Base-by-base conservation (phyloP, 2,113 vertebrate genomes). In the Hepsetus odoe region DNA sequence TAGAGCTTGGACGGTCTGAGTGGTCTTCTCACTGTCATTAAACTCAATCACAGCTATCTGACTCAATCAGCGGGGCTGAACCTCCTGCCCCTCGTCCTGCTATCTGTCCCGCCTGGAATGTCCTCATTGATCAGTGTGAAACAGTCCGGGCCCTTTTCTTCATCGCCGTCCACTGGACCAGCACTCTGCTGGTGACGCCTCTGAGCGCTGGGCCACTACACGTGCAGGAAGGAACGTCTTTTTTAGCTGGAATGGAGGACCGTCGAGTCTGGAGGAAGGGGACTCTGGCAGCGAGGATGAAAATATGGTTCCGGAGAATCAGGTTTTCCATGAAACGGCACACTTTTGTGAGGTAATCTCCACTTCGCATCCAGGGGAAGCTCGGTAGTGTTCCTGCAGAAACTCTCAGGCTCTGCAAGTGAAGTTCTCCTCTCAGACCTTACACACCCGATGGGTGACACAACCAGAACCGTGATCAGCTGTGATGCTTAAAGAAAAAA, bases 281-380 rank as follows among this genome's bases (percentile, higher is more conserved):
- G 53, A 32, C 55, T 55, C 62, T 58, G 0, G 13, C 85, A 30
- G 76, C 83, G 42, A 87, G 77, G 68, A 78, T 85, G n/a, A 86
- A 80, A 77, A 40, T 1, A 1, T n/a, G 67, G 80, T 79, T 88
- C 51, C 77, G 44, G 33, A 85, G 80, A 46, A 11, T 86, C 26
- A 77, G 72, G 66, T 58, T 58, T 68, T 38, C 46, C 58, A 32
- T 68, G 42, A 79, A 51, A 80, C 72, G 42, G 14, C 58, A 33
- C 5, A 74, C 79, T 8, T 22, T 32, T 13, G 35, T 49, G n/a
- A 83, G 85, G 85, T 86, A 83, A 20, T 49, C 42, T 3, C 35
- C 4, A n/a, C 2, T 49, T 18, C 6, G 3, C 5, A 14, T 49
- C 4, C 16, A 5, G 4, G 4, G 4, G 4, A 4, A 5, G 4